Evolutionary conservation across 1,140 invertebrate genomes (phyloP), one percentile per base, ranked within the genome.

Genomic region (Drosophila nasuta): DNA sequence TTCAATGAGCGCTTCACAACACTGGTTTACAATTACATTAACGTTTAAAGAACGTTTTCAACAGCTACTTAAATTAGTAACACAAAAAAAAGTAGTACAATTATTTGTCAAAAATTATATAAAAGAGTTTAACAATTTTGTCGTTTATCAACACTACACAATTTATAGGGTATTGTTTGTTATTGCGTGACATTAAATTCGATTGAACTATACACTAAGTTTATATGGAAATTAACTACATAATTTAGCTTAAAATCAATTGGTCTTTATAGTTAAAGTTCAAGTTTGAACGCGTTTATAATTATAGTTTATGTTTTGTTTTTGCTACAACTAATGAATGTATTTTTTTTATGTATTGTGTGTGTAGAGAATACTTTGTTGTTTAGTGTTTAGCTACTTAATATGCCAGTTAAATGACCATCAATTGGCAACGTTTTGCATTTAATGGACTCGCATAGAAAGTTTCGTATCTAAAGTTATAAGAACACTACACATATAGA

Each of bases 401-500:
- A 54, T 75, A 46, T 49, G 45, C 17, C 54, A 45, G 20, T 46
- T n/a, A 59, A 59, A 28, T 6, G 41, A 59, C 17, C 2, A 59
- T 41, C 38, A 17, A 35, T 54, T 15, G 52, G 17, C 17, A 35
- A 41, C 54, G 54, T 46, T 43, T 45, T 11, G n/a, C n/a, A 59
- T 45, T 57, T 57, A n/a, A 25, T 59, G 57, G 20, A 59, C 20
- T 46, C 20, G 41, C 54, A 57, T 57, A 57, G 41, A 17, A 57
- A 57, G 35, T 57, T 8, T 15, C 13, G 17, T 57, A 43, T 46
- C 13, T 63, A 35, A 10, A 48, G 20, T 38, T 46, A 20, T 15
- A 58, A 74, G 52, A 63, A 64, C 46, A 60, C 81, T 83, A 85
- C 81, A 83, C 81, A 81, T 68, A 69, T 58, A 76, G 57, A 71